Conservation (phyloP, 1,140 invertebrate species). For the Heterodera carotae region DNA sequence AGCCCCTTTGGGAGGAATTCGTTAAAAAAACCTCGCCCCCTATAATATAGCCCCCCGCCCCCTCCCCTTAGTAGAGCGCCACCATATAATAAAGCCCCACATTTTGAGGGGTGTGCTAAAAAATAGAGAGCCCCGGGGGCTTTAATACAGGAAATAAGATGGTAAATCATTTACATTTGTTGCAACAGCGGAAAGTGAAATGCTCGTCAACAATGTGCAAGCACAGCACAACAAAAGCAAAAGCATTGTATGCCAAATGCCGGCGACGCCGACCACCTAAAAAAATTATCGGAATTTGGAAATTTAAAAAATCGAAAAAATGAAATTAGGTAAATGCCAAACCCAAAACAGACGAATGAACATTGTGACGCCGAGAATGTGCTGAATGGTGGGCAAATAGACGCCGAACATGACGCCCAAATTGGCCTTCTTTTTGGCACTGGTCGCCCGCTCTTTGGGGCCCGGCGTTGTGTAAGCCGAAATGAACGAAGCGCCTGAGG, state of each 20-base stretch:
- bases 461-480: slow-evolving; percentile 62
- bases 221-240: slow-evolving; percentile 59
- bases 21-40: too few relatives aligned
- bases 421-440: slow-evolving; percentile 65
- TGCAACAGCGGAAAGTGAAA: slow-evolving; percentile 98
- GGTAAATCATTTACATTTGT: too few relatives aligned
- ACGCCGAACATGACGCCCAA: slow-evolving; percentile 64
- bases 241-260: slow-evolving; percentile 52
- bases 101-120: too few relatives aligned
- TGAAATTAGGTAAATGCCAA: slow-evolving; percentile 5
- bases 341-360: slow-evolving; percentile 64
- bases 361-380: slow-evolving; percentile 65
- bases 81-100: too few relatives aligned
- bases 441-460: slow-evolving; percentile 60
- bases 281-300: too few relatives aligned
- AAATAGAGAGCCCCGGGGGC: too few relatives aligned
- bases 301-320: background rate
- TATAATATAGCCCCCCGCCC: too few relatives aligned
- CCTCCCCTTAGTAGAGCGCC: too few relatives aligned
- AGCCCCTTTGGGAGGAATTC: too few relatives aligned
- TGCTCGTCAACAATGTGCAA: slow-evolving; percentile 88
- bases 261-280: slow-evolving; percentile 52
- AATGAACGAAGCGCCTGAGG: slow-evolving; percentile 51
- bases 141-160: too few relatives aligned
- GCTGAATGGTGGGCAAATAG: slow-evolving; percentile 65